A percentile compares a stretch with the other conserved stretches of the same genome.
Conservation (phyloP, 2,113 vertebrate genomes). For the Pollimyrus isidori region DNA sequence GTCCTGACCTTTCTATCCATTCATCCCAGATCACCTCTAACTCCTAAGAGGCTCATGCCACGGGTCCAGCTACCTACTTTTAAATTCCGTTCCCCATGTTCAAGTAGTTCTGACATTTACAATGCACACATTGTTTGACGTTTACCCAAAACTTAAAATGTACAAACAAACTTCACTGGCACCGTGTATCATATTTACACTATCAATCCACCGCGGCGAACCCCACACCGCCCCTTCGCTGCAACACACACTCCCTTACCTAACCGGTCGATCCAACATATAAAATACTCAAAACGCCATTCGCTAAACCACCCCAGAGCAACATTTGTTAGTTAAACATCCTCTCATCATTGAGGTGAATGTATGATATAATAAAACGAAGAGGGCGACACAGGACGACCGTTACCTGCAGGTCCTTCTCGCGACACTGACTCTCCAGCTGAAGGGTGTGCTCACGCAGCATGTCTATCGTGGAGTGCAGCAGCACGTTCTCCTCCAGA, state of each 20-base stretch:
- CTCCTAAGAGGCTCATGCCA: neutral
- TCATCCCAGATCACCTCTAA: neutral
- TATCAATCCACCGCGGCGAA: neutral
- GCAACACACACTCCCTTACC: neutral
- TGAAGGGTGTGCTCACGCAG: constrained; percentile 81
- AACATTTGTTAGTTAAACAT: neutral
- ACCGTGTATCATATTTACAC: neutral
- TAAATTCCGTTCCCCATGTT: neutral
- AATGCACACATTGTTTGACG: neutral
- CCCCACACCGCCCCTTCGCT: neutral
- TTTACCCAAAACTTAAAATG: neutral
- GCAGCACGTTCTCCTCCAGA: constrained; percentile 84
- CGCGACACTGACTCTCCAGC: constrained; percentile 79
- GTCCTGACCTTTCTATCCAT: neutral
- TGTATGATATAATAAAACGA: neutral
- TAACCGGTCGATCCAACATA: neutral
- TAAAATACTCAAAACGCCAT: neutral
- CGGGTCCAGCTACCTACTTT: neutral
- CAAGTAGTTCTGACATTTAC: neutral
- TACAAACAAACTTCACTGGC: neutral
- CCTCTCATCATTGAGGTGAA: neutral
- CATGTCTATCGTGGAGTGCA: constrained; percentile 80
- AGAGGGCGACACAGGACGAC: neutral
- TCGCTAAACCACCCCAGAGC: neutral
- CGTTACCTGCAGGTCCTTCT: constrained; percentile 85